These are phyloP conservation scores for Scleropages formosus DNA, from an alignment of 2,797 vertebrate species.

Conservation along the genomic window DNA sequence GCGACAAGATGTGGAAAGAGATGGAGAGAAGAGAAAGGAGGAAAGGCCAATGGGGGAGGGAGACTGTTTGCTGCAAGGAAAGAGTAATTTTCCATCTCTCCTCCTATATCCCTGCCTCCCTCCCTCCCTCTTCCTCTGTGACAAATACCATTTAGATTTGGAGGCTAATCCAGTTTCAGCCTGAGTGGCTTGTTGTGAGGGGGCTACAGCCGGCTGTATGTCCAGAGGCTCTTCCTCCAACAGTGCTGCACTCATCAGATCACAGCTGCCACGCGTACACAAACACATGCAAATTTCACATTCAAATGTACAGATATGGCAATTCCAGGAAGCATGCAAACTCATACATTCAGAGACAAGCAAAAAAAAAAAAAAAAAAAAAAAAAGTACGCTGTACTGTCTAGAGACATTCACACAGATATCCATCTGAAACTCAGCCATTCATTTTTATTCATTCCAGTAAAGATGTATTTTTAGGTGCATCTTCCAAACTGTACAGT, in stretches of 20 bases:
- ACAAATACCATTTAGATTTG: conserved; percentile 25
- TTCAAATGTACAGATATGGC: not conserved
- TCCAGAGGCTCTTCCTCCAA: conserved; percentile 61
- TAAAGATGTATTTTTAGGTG: too few relatives aligned
- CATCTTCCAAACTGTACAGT: too few relatives aligned
- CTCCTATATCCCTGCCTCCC: not conserved
- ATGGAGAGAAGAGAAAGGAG: not conserved
- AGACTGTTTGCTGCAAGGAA: conserved; percentile 12
- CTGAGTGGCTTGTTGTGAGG: conserved; percentile 17
- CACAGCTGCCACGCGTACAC: conserved; percentile 39
- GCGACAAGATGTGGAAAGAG: not conserved
- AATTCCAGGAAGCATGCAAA: not conserved
- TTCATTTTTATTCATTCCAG: too few relatives aligned
- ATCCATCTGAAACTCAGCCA: too few relatives aligned
- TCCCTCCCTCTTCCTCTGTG: not conserved
- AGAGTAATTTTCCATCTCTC: conserved; percentile 17
- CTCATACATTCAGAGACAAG: not conserved
- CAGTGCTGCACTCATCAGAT: conserved; percentile 56
- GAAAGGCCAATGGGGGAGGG: conserved; percentile 9
- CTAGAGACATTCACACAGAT: too few relatives aligned
- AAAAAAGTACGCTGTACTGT: too few relatives aligned
- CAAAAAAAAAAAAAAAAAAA: too few relatives aligned
- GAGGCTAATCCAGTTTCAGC: conserved; percentile 24
- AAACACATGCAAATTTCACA: not conserved
- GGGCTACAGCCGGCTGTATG: conserved; percentile 45